Evolutionary conservation across 30 jellyfish, hydroid and myxozoan species (phyloP).

Genomic region (Pseudorhiza aurosa): DNA sequence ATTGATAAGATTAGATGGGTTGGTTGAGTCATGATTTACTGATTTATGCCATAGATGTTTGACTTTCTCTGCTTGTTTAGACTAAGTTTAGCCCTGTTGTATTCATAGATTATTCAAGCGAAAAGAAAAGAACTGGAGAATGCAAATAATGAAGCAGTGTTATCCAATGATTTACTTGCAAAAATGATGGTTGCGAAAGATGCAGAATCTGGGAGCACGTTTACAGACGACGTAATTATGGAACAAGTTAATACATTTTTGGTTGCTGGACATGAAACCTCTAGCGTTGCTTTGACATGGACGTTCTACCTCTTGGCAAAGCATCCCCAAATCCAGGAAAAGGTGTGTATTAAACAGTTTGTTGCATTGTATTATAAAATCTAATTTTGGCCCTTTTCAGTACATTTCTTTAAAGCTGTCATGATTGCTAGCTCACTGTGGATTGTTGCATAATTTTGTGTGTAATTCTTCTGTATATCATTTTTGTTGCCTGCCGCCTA

Average conservation of each 20-base stretch:
- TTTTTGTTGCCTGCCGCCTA: no score
- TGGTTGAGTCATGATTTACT: no score
- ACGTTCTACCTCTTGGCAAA: conserved; percentile 71
- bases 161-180: conserved; percentile 41
- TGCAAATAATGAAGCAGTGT: not conserved
- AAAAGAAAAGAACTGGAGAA: conserved; percentile 24
- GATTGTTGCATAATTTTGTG: no score
- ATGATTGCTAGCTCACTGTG: no score
- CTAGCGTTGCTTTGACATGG: conserved; percentile 79
- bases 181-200: conserved; percentile 57
- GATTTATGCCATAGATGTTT: no score
- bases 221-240: conserved; percentile 42
- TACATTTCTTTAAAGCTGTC: no score
- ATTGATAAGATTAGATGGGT: no score
- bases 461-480: no score
- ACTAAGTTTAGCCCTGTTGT: no score
- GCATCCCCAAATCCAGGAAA: conserved; percentile 63
- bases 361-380: no score
- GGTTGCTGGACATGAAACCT: conserved; percentile 86
- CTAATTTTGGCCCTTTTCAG: no score
- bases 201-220: conserved; percentile 22
- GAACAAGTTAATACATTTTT: conserved; percentile 68
- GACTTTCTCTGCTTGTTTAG: no score
- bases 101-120: conserved; percentile 12
- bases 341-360: conserved; percentile 31